Evolutionary conservation across 2,113 vertebrate species (phyloP).

Genomic region (Chiloscyllium plagiosum): DNA sequence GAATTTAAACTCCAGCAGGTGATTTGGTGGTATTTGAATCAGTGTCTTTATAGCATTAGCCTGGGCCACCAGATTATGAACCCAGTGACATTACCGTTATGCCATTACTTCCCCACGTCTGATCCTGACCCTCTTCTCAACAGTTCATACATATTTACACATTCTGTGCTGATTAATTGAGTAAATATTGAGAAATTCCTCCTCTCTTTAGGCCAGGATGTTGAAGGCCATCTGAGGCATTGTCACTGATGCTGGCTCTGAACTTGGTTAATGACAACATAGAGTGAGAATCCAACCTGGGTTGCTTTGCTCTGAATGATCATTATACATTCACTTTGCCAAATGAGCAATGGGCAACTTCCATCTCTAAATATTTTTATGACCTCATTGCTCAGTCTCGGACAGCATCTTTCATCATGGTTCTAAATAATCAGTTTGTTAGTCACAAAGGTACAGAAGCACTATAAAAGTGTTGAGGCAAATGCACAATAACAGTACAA

Average conservation of each 20-base stretch:
- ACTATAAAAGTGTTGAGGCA: neutral
- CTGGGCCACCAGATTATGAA: no score
- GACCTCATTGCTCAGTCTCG: neutral
- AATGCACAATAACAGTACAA: neutral
- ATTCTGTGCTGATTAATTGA: neutral
- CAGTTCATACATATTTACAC: neutral
- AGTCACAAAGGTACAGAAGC: neutral
- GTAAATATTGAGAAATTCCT: neutral
- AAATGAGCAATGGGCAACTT: neutral
- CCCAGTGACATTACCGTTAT: no score
- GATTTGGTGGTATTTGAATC: no score
- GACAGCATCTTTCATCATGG: neutral
- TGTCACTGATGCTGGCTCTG: neutral
- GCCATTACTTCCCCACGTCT: neutral
- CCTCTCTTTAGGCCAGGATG: neutral
- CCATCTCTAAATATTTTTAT: neutral
- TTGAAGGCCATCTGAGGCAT: neutral
- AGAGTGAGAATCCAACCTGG: neutral
- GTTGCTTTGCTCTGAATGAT: neutral
- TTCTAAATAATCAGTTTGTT: neutral
- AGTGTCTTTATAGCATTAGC: no score
- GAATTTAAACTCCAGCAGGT: no score
- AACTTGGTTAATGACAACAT: neutral
- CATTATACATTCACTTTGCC: neutral
- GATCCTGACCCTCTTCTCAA: neutral